Percentiles rank a stretch among this genome's conserved stretches.
phyloP scores from a whole-genome alignment of 2,113 vertebrate species.

The Egretta garzetta region DNA sequence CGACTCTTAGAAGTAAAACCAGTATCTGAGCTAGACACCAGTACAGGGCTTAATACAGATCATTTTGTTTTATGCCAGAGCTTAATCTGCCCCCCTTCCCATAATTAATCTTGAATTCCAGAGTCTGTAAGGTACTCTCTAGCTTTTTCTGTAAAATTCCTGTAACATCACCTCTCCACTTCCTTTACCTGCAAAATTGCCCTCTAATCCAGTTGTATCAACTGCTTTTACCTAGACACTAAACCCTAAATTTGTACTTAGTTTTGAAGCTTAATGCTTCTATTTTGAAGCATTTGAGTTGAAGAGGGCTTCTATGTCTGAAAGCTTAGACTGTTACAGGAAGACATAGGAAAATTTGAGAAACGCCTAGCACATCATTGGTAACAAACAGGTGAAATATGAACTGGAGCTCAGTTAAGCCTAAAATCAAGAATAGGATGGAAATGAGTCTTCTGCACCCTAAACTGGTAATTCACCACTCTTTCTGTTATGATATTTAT shows the following conservation, averaged over 20 bases:
- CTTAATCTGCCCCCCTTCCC: not conserved
- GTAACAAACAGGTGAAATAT: not conserved
- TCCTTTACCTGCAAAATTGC: not conserved
- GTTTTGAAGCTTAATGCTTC: not conserved
- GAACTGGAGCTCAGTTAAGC: not conserved
- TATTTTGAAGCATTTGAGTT: not conserved
- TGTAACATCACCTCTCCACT: not conserved
- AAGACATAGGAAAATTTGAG: not conserved
- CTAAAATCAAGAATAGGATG: not conserved
- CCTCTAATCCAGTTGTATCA: not conserved
- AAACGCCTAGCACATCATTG: rapidly evolving
- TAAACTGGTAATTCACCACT: not conserved
- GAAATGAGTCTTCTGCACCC: not conserved
- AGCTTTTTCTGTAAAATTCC: not conserved
- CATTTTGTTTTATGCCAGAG: not conserved
- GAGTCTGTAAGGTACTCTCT: not conserved
- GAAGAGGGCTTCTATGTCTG: not conserved
- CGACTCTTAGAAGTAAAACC: not conserved
- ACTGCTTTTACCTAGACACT: not conserved
- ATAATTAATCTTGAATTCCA: not conserved
- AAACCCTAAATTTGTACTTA: not conserved
- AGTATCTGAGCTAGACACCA: not conserved
- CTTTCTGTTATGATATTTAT: not conserved
- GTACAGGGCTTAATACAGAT: not conserved
- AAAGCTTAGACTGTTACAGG: not conserved